These are phyloP conservation scores for Agrochola lychnidis DNA, from an alignment of 2,888 invertebrate species.

Conservation along the genomic window DNA sequence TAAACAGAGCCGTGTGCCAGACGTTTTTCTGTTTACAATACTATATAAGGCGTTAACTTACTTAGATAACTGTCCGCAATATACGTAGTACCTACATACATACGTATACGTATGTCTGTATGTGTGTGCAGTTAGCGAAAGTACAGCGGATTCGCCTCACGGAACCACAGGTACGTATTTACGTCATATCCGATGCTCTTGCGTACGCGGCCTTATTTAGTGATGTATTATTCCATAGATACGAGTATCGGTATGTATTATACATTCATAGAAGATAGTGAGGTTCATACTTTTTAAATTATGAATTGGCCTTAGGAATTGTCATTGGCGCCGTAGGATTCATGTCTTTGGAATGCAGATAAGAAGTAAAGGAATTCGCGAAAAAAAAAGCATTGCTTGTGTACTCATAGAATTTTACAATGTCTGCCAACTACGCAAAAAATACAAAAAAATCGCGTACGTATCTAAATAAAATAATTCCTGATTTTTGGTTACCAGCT, in stretches of 20 bases:
- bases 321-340: slow-evolving; percentile 55
- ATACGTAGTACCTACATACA: slow-evolving; percentile 32
- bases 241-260: slow-evolving; percentile 56
- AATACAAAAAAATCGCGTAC: background rate
- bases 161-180: slow-evolving; percentile 71
- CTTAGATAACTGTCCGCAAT: slow-evolving; percentile 61
- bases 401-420: background rate
- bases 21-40: slow-evolving; percentile 66
- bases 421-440: slow-evolving; percentile 12
- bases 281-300: slow-evolving; percentile 48
- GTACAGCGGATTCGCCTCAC: slow-evolving; percentile 71
- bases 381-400: slow-evolving; percentile 7
- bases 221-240: slow-evolving; percentile 65
- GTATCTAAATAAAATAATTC: background rate
- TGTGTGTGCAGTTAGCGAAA: slow-evolving; percentile 76
- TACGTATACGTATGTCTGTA: slow-evolving; percentile 36
- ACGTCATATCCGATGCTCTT: slow-evolving; percentile 74
- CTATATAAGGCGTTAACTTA: slow-evolving; percentile 69
- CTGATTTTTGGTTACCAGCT: background rate
- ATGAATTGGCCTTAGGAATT: slow-evolving; percentile 45
- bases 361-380: slow-evolving; percentile 17
- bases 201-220: slow-evolving; percentile 69
- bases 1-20: slow-evolving; percentile 57
- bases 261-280: slow-evolving; percentile 60
- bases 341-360: slow-evolving; percentile 49